A percentile compares a stretch with the other conserved stretches of the same genome.
Conservation (phyloP, 2,113 vertebrate genomes). For the Poecilia latipinna region DNA sequence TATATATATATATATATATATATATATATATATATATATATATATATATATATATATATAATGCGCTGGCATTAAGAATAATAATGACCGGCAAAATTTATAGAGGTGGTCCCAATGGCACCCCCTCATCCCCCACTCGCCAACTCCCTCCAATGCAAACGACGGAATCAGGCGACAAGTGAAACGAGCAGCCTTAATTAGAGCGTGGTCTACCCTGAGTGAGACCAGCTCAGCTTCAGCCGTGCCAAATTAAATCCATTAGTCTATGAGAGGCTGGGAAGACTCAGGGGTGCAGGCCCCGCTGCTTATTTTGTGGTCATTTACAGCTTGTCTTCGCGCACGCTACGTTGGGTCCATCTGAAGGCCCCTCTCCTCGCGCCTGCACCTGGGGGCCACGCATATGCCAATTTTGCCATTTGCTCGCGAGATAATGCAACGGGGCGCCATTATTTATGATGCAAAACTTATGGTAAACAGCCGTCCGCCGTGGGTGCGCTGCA, state of each 20-base stretch:
- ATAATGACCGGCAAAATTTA: too few species aligned
- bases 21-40: too few species aligned
- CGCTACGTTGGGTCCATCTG: conserved; percentile 45
- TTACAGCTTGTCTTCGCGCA: conserved; percentile 38
- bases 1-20: too few species aligned
- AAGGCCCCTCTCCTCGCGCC: conserved; percentile 36
- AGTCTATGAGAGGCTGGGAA: conserved; percentile 53
- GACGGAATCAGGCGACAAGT: conserved; percentile 47
- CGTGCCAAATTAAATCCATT: conserved; percentile 71
- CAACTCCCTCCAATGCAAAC: background rate
- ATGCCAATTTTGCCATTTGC: conserved; percentile 66
- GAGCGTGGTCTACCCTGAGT: conserved; percentile 38
- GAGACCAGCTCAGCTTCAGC: conserved; percentile 57
- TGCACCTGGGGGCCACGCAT: conserved; percentile 66
- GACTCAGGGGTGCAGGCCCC: conserved; percentile 38
- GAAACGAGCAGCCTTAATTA: conserved; percentile 69
- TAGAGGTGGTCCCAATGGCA: too few species aligned
- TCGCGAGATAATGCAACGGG: conserved; percentile 44
- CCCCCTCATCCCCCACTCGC: too few species aligned
- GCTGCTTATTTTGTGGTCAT: conserved; percentile 58
- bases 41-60: too few species aligned
- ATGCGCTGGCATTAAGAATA: too few species aligned
- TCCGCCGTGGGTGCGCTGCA: conserved; percentile 19
- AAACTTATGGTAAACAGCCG: conserved; percentile 60
- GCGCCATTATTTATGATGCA: conserved; percentile 59